phyloP scores from a whole-genome alignment of 1,140 invertebrate genomes.

The Ostrea edulis region DNA sequence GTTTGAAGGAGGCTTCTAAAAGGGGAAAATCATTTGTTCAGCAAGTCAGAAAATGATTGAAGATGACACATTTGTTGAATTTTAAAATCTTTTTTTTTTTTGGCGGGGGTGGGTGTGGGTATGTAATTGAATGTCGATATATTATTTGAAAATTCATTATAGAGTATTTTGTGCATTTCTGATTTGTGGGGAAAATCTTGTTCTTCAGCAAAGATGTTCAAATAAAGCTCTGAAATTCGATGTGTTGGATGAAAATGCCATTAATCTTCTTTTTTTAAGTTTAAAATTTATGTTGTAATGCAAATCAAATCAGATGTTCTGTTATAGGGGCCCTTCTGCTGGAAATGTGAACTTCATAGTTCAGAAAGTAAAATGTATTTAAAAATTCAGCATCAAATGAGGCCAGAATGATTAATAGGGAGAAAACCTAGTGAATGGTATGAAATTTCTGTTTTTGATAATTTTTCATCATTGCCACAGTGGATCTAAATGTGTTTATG shows the following conservation, averaged over 20 bases:
- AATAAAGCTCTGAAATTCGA: not conserved
- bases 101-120: too few species aligned
- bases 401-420: conserved; percentile 9
- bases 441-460: conserved; percentile 39
- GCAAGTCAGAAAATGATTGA: not conserved
- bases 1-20: conserved; percentile 5
- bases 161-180: too few species aligned
- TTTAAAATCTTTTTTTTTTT: too few species aligned
- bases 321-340: not conserved
- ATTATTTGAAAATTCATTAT: too few species aligned
- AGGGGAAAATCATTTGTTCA: not conserved
- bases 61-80: conserved; percentile 22
- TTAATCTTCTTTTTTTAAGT: not conserved
- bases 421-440: conserved; percentile 37
- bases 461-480: conserved; percentile 19
- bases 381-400: conserved; percentile 20
- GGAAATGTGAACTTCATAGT: conserved; percentile 9
- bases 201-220: too few species aligned
- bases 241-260: conserved; percentile 6
- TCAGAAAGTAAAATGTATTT: conserved; percentile 33
- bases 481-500: conserved; percentile 5
- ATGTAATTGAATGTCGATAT: too few species aligned
- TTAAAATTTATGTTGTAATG: conserved; percentile 22
- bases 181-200: too few species aligned
- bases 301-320: conserved; percentile 22